phyloP scores from a whole-genome alignment of 2,113 vertebrate species.

The Mormoops blainvillei region DNA sequence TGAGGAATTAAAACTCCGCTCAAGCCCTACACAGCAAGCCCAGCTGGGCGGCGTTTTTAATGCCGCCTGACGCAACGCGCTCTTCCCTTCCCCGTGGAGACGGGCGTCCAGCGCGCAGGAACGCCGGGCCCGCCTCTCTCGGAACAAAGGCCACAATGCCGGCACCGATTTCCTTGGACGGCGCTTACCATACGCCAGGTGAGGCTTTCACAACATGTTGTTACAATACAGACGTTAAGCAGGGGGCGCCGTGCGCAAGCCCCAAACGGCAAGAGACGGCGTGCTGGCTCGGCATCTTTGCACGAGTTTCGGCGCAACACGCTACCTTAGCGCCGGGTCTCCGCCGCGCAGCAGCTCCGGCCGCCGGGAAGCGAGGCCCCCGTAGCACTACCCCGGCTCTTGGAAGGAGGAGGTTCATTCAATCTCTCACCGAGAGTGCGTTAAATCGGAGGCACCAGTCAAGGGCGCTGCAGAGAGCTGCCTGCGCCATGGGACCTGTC shows the following conservation, averaged over 20 bases:
- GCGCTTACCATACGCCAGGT: conserved; percentile 75
- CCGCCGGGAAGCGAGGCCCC: too few species aligned
- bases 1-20: conserved; percentile 74
- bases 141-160: conserved; percentile 66
- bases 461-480: accelerated
- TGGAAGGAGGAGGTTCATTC: too few species aligned
- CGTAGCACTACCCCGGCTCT: too few species aligned
- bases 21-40: background rate
- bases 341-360: background rate
- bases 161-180: conserved; percentile 68
- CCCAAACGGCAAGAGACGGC: conserved; percentile 61
- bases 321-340: background rate
- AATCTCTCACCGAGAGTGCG: accelerated
- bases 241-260: conserved; percentile 51
- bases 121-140: conserved; percentile 59
- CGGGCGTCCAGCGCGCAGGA: conserved; percentile 41
- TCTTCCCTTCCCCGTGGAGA: conserved; percentile 69
- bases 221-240: conserved; percentile 76
- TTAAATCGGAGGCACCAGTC: accelerated
- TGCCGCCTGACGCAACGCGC: background rate
- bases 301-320: accelerated
- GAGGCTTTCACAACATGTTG: conserved; percentile 62
- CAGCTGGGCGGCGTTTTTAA: conserved; percentile 63
- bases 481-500: background rate
- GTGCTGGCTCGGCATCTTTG: too few species aligned